These are phyloP conservation scores for Diorhabda carinulata DNA, from an alignment of 1,140 invertebrate genomes.

Conservation along the genomic window DNA sequence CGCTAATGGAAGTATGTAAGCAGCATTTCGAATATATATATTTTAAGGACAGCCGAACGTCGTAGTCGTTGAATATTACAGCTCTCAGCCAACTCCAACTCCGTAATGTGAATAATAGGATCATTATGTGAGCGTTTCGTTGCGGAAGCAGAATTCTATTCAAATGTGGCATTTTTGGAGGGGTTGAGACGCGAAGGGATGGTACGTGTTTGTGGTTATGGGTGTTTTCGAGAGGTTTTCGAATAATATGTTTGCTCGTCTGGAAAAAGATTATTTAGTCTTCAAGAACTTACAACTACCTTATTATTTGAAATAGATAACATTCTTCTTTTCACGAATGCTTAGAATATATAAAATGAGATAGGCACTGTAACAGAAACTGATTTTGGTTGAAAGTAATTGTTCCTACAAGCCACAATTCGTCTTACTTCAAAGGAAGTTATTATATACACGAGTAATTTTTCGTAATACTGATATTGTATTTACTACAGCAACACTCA, in stretches of 20 bases:
- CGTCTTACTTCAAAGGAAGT: no score
- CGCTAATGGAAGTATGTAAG: not conserved
- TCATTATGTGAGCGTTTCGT: conserved; percentile 15
- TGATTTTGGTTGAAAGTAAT: no score
- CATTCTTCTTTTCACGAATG: no score
- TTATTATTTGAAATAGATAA: not conserved
- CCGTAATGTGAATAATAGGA: conserved; percentile 10
- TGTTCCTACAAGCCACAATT: no score
- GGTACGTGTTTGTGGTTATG: conserved; percentile 7
- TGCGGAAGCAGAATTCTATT: conserved; percentile 14
- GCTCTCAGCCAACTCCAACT: conserved; percentile 9
- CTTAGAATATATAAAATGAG: no score
- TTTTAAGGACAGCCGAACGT: conserved; percentile 6
- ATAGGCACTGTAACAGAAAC: no score
- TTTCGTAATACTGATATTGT: no score
- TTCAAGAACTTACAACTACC: not conserved
- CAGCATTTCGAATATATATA: conserved; percentile 1
- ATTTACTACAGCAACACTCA: no score
- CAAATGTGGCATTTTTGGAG: conserved; percentile 11
- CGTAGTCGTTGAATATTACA: conserved; percentile 7
- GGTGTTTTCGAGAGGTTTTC: not conserved
- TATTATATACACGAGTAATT: no score
- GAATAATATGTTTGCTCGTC: conserved; percentile 2
- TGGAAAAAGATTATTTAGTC: conserved; percentile 3
- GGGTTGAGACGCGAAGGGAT: not conserved